phyloP scores from a whole-genome alignment of 2,888 invertebrate species.

The Pedicia rivosa region DNA sequence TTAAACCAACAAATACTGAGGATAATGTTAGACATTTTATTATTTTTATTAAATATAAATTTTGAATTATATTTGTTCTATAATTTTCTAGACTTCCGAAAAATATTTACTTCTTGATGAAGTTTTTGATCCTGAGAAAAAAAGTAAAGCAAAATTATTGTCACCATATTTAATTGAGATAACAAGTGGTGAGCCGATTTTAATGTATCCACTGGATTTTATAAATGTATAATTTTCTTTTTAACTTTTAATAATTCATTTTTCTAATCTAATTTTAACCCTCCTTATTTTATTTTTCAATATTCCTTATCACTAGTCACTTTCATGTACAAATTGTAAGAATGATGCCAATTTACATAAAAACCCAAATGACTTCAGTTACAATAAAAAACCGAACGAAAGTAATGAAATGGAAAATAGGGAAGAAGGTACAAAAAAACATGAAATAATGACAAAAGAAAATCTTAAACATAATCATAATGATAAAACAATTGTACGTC shows the following conservation, averaged over 20 bases:
- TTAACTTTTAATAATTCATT: background rate
- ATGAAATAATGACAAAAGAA: too few relatives aligned
- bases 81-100: conserved; percentile 5
- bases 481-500: too few relatives aligned
- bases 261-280: too few relatives aligned
- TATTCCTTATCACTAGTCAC: too few relatives aligned
- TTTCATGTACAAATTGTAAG: too few relatives aligned
- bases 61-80: background rate
- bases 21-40: background rate
- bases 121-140: conserved; percentile 15
- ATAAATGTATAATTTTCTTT: conserved; percentile 14
- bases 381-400: too few relatives aligned
- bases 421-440: too few relatives aligned
- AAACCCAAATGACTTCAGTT: too few relatives aligned
- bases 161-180: conserved; percentile 20
- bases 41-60: background rate
- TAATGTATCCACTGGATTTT: conserved; percentile 20
- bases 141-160: conserved; percentile 17
- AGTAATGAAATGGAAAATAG: too few relatives aligned
- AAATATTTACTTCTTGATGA: conserved; percentile 19
- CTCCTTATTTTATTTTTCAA: too few relatives aligned
- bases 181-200: conserved; percentile 17
- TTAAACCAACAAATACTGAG: conserved; percentile 13
- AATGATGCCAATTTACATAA: too few relatives aligned
- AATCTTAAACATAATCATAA: too few relatives aligned